These are phyloP conservation scores for Lepus townsendii DNA, from an alignment of 2,797 vertebrate genomes.

Conservation along the genomic window DNA sequence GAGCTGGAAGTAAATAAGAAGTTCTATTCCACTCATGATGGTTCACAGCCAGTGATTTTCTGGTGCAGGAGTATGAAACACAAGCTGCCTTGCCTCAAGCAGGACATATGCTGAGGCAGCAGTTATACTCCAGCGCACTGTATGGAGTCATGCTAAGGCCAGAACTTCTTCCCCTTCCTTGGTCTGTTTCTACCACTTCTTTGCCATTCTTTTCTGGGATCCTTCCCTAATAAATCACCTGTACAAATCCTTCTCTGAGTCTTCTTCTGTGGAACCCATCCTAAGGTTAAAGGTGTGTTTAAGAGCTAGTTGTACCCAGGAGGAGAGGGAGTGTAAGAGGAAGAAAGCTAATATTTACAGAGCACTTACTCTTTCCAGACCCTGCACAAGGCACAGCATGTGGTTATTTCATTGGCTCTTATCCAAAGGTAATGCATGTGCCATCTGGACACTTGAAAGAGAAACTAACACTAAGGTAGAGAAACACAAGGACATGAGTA, in stretches of 20 bases:
- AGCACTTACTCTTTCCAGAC: not conserved
- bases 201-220: not conserved
- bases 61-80: not conserved
- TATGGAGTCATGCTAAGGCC: not conserved
- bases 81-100: not conserved
- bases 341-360: constrained; percentile 4
- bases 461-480: not conserved
- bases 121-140: not conserved
- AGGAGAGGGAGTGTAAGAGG: not conserved
- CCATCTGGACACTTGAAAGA: not conserved
- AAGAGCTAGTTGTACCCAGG: not conserved
- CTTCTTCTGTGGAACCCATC: not conserved
- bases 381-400: not conserved
- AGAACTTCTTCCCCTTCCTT: not conserved
- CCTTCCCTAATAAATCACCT: not conserved
- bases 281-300: not conserved
- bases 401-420: constrained; percentile 27
- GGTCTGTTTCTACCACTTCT: not conserved
- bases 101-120: not conserved
- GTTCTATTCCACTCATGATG: not conserved
- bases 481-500: not conserved
- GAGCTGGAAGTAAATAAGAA: not conserved
- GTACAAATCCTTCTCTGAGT: not conserved
- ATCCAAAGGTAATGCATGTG: not conserved
- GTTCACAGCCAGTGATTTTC: not conserved